Base-by-base conservation (phyloP, 2,113 vertebrate genomes). In the Oncorhynchus mykiss region DNA sequence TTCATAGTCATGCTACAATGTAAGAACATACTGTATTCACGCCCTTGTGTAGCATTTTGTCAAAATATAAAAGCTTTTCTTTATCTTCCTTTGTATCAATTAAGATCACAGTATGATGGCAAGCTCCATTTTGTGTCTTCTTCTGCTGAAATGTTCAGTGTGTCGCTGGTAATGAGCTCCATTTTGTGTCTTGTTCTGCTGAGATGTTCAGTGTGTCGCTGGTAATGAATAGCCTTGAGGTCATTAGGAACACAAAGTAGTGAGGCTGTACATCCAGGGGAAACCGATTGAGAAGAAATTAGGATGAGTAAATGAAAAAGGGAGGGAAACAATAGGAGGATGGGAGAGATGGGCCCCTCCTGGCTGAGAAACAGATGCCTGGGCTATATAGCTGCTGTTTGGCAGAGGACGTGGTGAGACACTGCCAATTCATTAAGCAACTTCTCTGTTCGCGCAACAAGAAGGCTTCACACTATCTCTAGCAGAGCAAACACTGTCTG, bases 201-300 rank as follows among this genome's bases (percentile, higher is more conserved):
- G 84, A 87, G 57, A 85, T 87, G 85, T 83, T 79, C 77, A 87
- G 45, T 78, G 49, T 90, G 84, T 88, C 80, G 80, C n/a, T 82
- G 87, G 85, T 90, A 93, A 93, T 89, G 86, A 91, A 92, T 89
- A 82, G 90, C 90, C 88, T 86, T 84, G 89, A 87, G 82, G 82
- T 91, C 92, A 93, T 93, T 91, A 91, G 82, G 90, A 90, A 91
- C 84, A 85, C 60, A 78, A 45, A 12, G 39, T 45, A 11, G 39
- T 12, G 39, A 45, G 8, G 34, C 34, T 34, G 34, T 34, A 45
- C 8, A 45, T 45, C 39, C 39, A 45, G 39, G 39, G 84, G 12
- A 5, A 29, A 29, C 87, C 80, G 84, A 87, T 75, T 29, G 71
- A 82, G 86, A 80, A 82, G 86, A 89, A 88, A 86, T 78, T 78